Evolutionary conservation across 2,797 vertebrate species (phyloP).

Genomic region (Enteromius anoplus): DNA sequence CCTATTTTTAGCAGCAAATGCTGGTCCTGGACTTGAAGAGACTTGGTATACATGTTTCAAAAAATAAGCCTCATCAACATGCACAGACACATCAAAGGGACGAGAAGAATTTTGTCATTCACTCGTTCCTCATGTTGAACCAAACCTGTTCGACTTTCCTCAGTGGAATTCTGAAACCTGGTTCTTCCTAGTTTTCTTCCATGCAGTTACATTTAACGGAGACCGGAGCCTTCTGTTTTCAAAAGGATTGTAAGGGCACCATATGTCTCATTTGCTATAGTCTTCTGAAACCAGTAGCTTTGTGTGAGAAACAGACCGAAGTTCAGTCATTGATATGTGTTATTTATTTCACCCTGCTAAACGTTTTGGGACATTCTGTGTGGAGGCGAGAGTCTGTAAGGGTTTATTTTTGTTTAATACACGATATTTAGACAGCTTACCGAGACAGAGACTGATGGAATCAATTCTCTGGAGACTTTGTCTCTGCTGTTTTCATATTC

Average conservation of each 20-base stretch:
- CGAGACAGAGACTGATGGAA: not conserved
- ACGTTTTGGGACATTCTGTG: not conserved
- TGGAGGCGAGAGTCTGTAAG: not conserved
- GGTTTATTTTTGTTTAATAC: conserved; percentile 28
- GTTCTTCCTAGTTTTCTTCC: not conserved
- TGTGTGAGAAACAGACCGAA: not conserved
- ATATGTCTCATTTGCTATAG: not conserved
- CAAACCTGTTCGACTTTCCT: not conserved
- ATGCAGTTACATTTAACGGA: not conserved
- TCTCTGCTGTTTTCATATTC: conserved; percentile 23
- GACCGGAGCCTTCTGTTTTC: not conserved
- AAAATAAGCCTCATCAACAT: not conserved
- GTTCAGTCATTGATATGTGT: not conserved
- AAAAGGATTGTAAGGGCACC: not conserved
- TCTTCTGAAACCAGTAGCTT: not conserved
- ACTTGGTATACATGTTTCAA: not conserved
- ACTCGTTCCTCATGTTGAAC: not conserved
- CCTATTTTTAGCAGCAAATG: not conserved
- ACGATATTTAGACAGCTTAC: conserved; percentile 30
- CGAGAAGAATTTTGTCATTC: not conserved
- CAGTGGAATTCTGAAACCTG: not conserved
- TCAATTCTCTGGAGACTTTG: conserved; percentile 23
- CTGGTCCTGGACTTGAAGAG: not conserved
- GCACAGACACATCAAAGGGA: not conserved
- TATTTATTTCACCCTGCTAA: not conserved